Percentiles rank a stretch among this genome's conserved stretches.
These are phyloP conservation scores for Cydia pomonella DNA, from an alignment of 1,140 invertebrate species.

Conservation along the genomic window DNA sequence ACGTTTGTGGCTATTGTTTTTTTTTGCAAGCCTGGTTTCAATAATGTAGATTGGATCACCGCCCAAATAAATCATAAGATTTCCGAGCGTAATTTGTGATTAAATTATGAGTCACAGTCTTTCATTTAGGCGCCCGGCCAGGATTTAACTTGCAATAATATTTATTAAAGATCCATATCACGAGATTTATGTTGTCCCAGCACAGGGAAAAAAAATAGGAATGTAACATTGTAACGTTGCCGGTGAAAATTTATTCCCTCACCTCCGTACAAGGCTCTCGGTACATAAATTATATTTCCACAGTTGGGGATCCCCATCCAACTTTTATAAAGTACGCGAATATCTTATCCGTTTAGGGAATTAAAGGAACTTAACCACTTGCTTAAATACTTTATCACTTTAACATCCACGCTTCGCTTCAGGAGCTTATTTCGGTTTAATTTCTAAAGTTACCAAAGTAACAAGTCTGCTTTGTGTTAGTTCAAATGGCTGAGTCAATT, in stretches of 20 bases:
- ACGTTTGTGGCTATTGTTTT: background rate
- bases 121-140: conserved; percentile 23
- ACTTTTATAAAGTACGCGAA: conserved; percentile 31
- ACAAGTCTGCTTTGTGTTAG: conserved; percentile 10
- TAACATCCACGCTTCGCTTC: conserved; percentile 25
- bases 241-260: conserved; percentile 41
- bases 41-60: background rate
- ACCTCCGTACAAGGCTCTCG: conserved; percentile 30
- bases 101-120: conserved; percentile 21
- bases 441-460: conserved; percentile 6
- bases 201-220: conserved; percentile 37
- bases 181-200: conserved; percentile 34
- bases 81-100: conserved; percentile 17
- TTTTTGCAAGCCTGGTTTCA: background rate
- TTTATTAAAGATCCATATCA: conserved; percentile 40
- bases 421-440: conserved; percentile 14
- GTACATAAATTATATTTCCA: conserved; percentile 42
- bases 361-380: conserved; percentile 31
- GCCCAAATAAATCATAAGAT: background rate
- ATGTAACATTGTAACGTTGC: conserved; percentile 37
- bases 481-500: conserved; percentile 8
- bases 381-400: conserved; percentile 29
- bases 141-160: conserved; percentile 38
- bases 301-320: background rate
- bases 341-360: conserved; percentile 27